These are phyloP conservation scores for Trachymyrmex cornetzi DNA, from an alignment of 1,140 invertebrate genomes.

Conservation along the genomic window DNA sequence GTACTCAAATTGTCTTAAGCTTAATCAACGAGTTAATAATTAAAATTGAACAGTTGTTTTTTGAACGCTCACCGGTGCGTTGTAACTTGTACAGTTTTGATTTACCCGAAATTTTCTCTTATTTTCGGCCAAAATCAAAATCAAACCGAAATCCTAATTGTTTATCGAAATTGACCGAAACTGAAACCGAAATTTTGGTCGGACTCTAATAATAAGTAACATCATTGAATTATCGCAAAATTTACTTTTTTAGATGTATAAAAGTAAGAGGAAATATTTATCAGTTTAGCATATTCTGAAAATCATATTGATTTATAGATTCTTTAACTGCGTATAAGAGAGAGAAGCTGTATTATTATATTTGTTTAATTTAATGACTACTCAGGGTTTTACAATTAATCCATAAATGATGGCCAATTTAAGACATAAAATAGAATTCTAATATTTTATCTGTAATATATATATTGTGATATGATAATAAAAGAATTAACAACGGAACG, in stretches of 20 bases:
- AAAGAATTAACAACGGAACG: background rate
- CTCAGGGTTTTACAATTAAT: slow-evolving; percentile 58
- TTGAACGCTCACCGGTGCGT: too few relatives aligned
- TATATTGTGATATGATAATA: slow-evolving; percentile 55
- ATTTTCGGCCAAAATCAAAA: too few relatives aligned
- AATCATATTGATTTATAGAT: slow-evolving; percentile 22
- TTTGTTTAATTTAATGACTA: slow-evolving; percentile 43
- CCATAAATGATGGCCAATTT: slow-evolving; percentile 38
- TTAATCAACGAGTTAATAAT: too few relatives aligned
- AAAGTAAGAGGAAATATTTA: background rate
- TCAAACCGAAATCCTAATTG: too few relatives aligned
- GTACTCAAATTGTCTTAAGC: too few relatives aligned
- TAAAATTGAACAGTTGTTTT: too few relatives aligned
- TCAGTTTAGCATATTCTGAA: background rate
- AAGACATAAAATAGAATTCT: slow-evolving; percentile 35
- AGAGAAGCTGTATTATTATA: background rate
- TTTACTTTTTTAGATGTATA: background rate
- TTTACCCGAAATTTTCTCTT: too few relatives aligned
- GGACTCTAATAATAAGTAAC: background rate
- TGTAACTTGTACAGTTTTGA: too few relatives aligned
- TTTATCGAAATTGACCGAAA: too few relatives aligned
- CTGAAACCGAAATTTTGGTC: too few relatives aligned
- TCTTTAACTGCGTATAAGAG: background rate
- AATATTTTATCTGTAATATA: slow-evolving; percentile 46
- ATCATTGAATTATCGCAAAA: background rate